phyloP scores from a whole-genome alignment of 2,113 vertebrate species.

The Bothrops jararaca region DNA sequence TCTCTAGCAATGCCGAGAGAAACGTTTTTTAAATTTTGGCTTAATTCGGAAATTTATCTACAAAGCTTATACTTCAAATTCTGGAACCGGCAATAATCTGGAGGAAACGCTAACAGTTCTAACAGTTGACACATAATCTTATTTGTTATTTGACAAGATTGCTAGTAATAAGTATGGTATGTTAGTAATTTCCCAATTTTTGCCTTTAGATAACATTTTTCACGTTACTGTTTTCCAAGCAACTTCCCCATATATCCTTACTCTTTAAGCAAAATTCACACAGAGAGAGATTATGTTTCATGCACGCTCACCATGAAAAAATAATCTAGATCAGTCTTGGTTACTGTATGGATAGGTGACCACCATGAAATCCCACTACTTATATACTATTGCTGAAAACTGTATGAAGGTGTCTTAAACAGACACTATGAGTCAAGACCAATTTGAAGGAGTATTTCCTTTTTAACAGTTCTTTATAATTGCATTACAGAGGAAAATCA shows the following conservation, averaged over 20 bases:
- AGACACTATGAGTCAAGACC: background rate
- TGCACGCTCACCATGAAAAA: background rate
- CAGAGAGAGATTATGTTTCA: background rate
- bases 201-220: background rate
- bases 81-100: background rate
- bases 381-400: background rate
- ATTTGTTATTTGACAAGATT: too few relatives aligned
- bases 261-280: background rate
- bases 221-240: background rate
- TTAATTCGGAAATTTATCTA: background rate
- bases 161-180: background rate
- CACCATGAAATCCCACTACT: background rate
- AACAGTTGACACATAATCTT: background rate
- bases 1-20: background rate
- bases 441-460: background rate
- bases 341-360: background rate
- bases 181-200: background rate
- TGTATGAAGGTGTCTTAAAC: background rate
- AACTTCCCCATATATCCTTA: background rate
- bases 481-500: background rate
- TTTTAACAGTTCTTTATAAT: background rate
- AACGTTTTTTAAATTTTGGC: background rate
- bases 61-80: background rate
- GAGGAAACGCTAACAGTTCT: background rate
- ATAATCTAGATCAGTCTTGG: background rate